Base-by-base conservation (phyloP, 2,113 vertebrate species). In the Hemiprocne comata region DNA sequence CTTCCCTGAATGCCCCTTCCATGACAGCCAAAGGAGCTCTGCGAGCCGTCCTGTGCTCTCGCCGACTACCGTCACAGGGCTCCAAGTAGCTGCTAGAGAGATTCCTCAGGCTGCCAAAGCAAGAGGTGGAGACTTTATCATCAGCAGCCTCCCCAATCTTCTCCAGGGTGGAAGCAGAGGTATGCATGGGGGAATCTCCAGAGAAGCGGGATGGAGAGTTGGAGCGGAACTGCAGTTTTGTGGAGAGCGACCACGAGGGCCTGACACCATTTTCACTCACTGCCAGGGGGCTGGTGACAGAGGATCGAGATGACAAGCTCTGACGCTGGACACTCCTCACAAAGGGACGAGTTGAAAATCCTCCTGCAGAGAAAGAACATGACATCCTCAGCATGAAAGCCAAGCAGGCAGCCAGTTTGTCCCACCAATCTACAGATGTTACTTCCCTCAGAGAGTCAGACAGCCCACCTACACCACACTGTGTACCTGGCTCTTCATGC, bases 261-360 rank as follows among this genome's bases (percentile, higher is more conserved):
- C 99, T 98, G 53, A 98, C 97, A 31, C 99, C 99, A 0, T 98
- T 99, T 80, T 99, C 99, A 25, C 98, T 99, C 94, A 98, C 97
- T 25, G 98, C 98, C 97, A 99, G 96, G 2, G 99, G 99, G 94
- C 99, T 99, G 81, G 99, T 99, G 33, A 99, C 97, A 36, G 99
- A 99, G 3, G 99, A 99, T 75, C 99, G 95, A 40, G 99, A 99
- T 5, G 99, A 99, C 94, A 98, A 85, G 95, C 99, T 99, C 98
- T 99, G 99, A 25, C 98, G 99, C 40, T 99, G 99, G 55, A 99
- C 99, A 48, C 99, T 99, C 90, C 99, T 98, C 78, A 99, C 99
- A 40, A 99, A 99, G 0, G 99, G 99, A 3, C 99, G 99, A 19
- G 99, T 98, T 3, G 99, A 99, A 97, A 99, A 99, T 46, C 99